Percentiles rank a stretch among this genome's conserved stretches.
Evolutionary conservation across 2,797 vertebrate species (phyloP).

Genomic region (Eulemur mongoz): DNA sequence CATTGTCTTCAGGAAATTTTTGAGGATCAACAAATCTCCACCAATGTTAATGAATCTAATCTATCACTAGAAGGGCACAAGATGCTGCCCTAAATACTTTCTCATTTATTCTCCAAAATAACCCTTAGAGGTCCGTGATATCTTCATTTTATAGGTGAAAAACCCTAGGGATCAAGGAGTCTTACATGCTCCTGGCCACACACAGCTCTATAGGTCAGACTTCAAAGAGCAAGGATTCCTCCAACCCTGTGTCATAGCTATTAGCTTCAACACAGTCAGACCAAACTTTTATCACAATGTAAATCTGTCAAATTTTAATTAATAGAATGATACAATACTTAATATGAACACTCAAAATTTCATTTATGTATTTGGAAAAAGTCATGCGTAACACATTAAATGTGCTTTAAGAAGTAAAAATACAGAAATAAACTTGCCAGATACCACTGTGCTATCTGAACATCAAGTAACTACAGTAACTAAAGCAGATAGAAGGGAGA

Average conservation of each 20-base stretch:
- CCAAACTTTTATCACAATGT: not conserved
- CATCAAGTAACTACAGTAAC: not conserved
- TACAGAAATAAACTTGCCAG: not conserved
- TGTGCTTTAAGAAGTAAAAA: not conserved
- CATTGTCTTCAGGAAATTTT: not conserved
- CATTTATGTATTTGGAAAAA: not conserved
- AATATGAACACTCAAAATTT: not conserved
- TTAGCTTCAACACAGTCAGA: not conserved
- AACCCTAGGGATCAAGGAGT: not conserved
- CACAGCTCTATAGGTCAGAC: not conserved
- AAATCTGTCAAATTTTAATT: not conserved
- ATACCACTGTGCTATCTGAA: not conserved
- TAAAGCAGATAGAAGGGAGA: not conserved
- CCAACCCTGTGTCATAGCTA: not conserved
- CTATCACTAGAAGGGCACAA: accelerated
- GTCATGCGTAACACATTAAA: not conserved
- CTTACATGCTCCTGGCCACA: not conserved
- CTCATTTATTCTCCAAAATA: not conserved
- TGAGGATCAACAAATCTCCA: not conserved
- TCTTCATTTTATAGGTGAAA: not conserved
- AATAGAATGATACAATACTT: not conserved
- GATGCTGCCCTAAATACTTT: not conserved
- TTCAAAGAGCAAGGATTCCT: not conserved
- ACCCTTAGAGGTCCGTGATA: not conserved
- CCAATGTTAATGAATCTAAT: not conserved